Percentiles rank a stretch among this genome's conserved stretches.
Conservation (phyloP, 2,888 invertebrate genomes). For the Leptura quadrifasciata region DNA sequence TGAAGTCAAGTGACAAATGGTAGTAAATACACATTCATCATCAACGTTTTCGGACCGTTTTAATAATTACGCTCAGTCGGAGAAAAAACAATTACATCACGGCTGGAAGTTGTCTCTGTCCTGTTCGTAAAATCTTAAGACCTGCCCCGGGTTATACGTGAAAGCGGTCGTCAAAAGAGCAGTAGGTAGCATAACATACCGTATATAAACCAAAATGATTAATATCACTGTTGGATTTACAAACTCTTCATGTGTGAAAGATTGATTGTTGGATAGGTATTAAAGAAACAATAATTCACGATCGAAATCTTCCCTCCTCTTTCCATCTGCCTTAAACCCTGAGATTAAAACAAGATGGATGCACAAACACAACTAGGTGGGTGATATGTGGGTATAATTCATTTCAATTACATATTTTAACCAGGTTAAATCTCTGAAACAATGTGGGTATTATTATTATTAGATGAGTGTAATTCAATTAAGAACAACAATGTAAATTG, state of each 20-base stretch:
- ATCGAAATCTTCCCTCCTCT: slow-evolving; percentile 36
- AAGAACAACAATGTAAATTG: slow-evolving; percentile 54
- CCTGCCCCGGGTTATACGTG: slow-evolving; percentile 29
- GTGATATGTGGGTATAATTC: slow-evolving; percentile 64
- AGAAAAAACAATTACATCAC: slow-evolving; percentile 40
- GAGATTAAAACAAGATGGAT: slow-evolving; percentile 41
- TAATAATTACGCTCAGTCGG: slow-evolving; percentile 36
- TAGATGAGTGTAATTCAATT: slow-evolving; percentile 65
- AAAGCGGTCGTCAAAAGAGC: slow-evolving; percentile 43
- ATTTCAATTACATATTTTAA: slow-evolving; percentile 64
- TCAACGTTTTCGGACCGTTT: slow-evolving; percentile 15
- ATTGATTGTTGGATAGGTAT: slow-evolving; percentile 65
- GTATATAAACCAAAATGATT: slow-evolving; percentile 58
- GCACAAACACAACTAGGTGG: slow-evolving; percentile 39
- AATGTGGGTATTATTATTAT: slow-evolving; percentile 66
- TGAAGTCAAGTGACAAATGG: slow-evolving; percentile 31
- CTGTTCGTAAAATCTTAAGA: slow-evolving; percentile 5
- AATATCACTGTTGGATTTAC: slow-evolving; percentile 65
- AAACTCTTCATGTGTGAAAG: slow-evolving; percentile 67
- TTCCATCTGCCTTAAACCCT: slow-evolving; percentile 16
- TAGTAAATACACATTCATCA: slow-evolving; percentile 33
- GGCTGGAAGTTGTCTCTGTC: background rate
- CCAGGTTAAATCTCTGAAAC: slow-evolving; percentile 62
- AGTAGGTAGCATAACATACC: slow-evolving; percentile 48
- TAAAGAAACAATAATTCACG: slow-evolving; percentile 64